Evolutionary conservation across 2,797 vertebrate genomes (phyloP), one percentile per base, ranked within the genome.

Genomic region (Cuniculus paca): DNA sequence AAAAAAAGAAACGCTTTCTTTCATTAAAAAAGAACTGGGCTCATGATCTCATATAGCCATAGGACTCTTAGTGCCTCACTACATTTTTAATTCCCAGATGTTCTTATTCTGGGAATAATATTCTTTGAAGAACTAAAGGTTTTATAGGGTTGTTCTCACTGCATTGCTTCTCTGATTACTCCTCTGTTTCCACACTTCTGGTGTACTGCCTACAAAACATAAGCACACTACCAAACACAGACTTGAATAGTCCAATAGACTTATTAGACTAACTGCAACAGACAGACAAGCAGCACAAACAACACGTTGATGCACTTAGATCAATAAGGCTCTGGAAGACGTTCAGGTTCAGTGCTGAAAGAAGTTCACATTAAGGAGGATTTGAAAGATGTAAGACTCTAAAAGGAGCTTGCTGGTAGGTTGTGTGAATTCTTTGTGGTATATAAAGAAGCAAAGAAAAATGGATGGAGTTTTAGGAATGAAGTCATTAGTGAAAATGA

Each of bases 251-350:
- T 74, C 75, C 88, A n/a, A 72, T 65, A 94, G 94, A 86, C 95
- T 95, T 86, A 93, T 90, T 95, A 97, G 92, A 88, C 93, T 95
- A 93, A 97, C 90, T 97, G 92, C 85, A 91, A 45, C 58, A 78
- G 96, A 91, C 90, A 97, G 96, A 95, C 80, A 92, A 92, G 96
- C 19, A 58, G 65, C 82, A 60, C 79, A 97, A 95, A 97, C 93
- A 92, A 89, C 94, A 80, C 45, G 81, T 19, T 96, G 95, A 96
- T 88, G 82, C 84, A 54, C 50, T 93, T 74, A 95, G 94, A 97
- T 97, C 97, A 96, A 94, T 95, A 95, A 48, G 31, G 45, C 86
- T 70, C 96, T 97, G 97, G 90, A 97, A 95, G 94, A 83, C 4
- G 3, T 96, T 98, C 96, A 96, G 94, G 93, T 97, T 96, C 93